Evolutionary conservation across 1,140 invertebrate genomes (phyloP).

Genomic region (Dreissena polymorpha): DNA sequence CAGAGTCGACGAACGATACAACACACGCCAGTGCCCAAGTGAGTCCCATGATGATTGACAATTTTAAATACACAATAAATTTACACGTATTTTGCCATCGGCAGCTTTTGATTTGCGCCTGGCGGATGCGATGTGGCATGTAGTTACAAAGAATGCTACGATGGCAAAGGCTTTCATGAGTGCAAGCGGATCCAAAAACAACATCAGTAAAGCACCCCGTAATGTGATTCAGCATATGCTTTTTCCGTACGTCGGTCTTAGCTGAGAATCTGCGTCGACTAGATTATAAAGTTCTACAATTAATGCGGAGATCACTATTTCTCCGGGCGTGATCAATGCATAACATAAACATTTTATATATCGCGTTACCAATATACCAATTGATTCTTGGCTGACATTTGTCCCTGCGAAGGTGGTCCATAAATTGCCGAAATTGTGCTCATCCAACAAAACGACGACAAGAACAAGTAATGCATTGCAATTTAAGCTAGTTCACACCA

Average conservation of each 20-base stretch:
- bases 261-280: not conserved
- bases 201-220: conserved; percentile 63
- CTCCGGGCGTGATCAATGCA: conserved; percentile 75
- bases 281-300: too few species aligned
- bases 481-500: conserved; percentile 75
- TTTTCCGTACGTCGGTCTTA: too few species aligned
- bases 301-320: conserved; percentile 79
- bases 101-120: conserved; percentile 22
- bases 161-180: too few species aligned
- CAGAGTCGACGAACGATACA: conserved; percentile 52
- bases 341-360: conserved; percentile 80
- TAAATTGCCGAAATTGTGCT: conserved; percentile 82
- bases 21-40: conserved; percentile 76
- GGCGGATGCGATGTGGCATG: conserved; percentile 80
- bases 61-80: conserved; percentile 80
- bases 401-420: conserved; percentile 82
- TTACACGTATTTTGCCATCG: conserved; percentile 46
- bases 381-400: conserved; percentile 48
- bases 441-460: conserved; percentile 83
- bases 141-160: conserved; percentile 71
- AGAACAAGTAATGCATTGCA: conserved; percentile 81
- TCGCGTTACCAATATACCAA: conserved; percentile 58
- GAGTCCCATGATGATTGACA: conserved; percentile 76
- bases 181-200: conserved; percentile 74
- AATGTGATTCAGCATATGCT: conserved; percentile 73